Base-by-base conservation (phyloP, 2,797 vertebrate genomes). In the Taenioides sp. region DNA sequence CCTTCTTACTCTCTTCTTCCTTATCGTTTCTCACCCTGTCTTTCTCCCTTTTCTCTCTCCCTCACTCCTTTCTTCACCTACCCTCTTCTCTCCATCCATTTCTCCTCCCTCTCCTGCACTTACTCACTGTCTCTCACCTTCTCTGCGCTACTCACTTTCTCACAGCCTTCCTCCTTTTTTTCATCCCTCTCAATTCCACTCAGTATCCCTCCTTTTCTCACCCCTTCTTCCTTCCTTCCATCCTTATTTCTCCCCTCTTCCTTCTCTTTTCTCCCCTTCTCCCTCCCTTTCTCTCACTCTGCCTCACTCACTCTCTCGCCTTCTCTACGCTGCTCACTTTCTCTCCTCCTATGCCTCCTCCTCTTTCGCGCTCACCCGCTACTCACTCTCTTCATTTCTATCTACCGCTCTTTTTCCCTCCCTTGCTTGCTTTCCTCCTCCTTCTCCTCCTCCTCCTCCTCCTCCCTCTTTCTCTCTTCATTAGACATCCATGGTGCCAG, bases 381-480 rank as follows among this genome's bases (percentile, higher is more conserved):
- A 43, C 40, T 43, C 10, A 47, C 43, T 47, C 43, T 40, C 37
- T 14, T 12, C 40, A 11, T 43, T 43, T 43, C 40, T 3, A 14
- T 14, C 40, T 14, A 14, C 40, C 20, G 2, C 50, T n/a, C 50
- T 54, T 54, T n/a, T n/a, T n/a, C n/a, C n/a, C n/a, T 22, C 3
- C n/a, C 20, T 52, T 18, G 2, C 50, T n/a, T 54, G 14, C 20
- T 20, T 3, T 7, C 50, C 50, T 10, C 20, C 50, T 20, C 7
- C 20, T 34, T 3, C 18, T 52, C 11, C 55, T 81, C 84, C 86
- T n/a, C 55, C 55, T 23, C 10, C 10, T 6, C 23, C n/a, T n/a
- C 11, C 55, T 81, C 84, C 86, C 78, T 34, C 59, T 9, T 89
- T 81, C 88, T 77, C 89, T 93, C 89, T 93, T 92, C 91, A 93